Conservation (phyloP, 2,113 vertebrate genomes). For the Tachysurus fulvidraco region DNA sequence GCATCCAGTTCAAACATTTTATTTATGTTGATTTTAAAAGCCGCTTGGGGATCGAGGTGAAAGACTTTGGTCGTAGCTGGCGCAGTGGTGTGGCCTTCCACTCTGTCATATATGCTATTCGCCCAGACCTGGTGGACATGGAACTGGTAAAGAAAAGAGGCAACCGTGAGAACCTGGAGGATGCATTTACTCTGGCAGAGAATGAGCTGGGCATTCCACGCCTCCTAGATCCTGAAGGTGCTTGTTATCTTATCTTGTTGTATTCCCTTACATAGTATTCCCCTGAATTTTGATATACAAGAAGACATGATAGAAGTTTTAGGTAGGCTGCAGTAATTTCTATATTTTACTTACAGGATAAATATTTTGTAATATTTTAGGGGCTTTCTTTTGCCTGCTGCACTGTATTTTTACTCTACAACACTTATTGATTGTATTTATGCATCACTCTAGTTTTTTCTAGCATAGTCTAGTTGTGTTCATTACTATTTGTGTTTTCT, state of each 20-base stretch:
- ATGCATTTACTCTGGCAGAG: constrained; percentile 90
- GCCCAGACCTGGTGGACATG: constrained; percentile 89
- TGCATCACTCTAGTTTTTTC: neutral
- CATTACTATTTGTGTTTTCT: constrained; percentile 19
- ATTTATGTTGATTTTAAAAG: constrained; percentile 62
- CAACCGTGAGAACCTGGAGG: constrained; percentile 89
- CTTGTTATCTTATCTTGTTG: neutral
- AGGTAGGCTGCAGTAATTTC: neutral
- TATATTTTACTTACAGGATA: constrained; percentile 1
- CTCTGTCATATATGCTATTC: constrained; percentile 88
- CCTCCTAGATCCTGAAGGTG: constrained; percentile 94
- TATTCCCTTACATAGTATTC: neutral
- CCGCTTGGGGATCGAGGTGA: constrained; percentile 85
- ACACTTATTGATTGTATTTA: neutral
- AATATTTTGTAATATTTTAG: constrained; percentile 46
- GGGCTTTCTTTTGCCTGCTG: constrained; percentile 23
- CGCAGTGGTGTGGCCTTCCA: constrained; percentile 92
- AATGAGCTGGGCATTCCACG: constrained; percentile 88
- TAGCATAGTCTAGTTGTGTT: neutral
- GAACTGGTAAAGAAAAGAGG: constrained; percentile 78
- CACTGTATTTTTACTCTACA: neutral
- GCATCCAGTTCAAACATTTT: neutral
- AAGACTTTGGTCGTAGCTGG: constrained; percentile 95
- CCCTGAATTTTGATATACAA: neutral
- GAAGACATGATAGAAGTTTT: neutral